A percentile compares a stretch with the other conserved stretches of the same genome.
Conservation (phyloP, 2,888 invertebrate genomes). For the Melinaea marsaeus region DNA sequence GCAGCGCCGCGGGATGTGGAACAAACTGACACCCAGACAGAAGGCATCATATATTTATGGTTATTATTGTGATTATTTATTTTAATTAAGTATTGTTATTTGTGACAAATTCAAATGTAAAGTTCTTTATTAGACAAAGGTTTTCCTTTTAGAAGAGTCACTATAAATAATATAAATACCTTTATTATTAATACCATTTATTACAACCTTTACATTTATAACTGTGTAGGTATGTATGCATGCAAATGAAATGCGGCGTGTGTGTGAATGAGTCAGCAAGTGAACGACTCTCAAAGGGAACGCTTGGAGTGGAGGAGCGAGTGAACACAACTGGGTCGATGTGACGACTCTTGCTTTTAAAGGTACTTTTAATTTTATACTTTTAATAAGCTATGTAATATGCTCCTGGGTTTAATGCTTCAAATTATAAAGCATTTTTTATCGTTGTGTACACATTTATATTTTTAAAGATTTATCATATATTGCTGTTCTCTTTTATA, state of each 20-base stretch:
- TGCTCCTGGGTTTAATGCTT: no score
- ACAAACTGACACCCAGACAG: neutral
- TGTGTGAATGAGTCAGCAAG: constrained; percentile 2
- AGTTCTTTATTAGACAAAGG: no score
- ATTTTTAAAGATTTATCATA: no score
- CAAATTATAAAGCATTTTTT: no score
- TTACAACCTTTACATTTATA: neutral
- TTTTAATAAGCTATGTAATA: constrained; percentile 1
- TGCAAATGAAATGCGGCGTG: neutral
- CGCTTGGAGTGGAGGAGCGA: neutral
- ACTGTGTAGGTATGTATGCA: neutral
- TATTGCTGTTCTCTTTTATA: no score
- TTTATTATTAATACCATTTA: neutral
- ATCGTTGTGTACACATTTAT: no score
- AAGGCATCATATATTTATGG: neutral
- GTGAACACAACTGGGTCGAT: neutral
- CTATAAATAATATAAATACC: neutral
- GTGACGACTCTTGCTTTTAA: constrained; percentile 4
- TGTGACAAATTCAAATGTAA: no score
- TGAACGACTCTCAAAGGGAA: neutral
- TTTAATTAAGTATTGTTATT: no score
- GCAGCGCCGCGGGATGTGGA: neutral
- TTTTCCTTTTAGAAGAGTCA: no score
- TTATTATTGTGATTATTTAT: neutral
- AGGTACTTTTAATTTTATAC: neutral